Conservation (phyloP, 2,113 vertebrate species). For the Microcebus lehilahytsara region DNA sequence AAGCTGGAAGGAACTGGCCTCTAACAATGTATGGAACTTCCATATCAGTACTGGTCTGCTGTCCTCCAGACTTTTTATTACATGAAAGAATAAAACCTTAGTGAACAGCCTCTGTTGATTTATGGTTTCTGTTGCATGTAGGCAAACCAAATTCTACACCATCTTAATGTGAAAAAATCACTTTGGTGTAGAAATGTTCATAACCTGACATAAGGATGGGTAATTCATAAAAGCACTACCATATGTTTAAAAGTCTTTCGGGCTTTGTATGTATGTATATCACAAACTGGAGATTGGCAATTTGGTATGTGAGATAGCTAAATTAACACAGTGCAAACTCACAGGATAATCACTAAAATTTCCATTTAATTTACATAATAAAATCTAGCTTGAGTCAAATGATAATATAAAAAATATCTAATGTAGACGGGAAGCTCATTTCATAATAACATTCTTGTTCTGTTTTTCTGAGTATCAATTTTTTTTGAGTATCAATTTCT, state of each 20-base stretch:
- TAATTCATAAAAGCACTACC: conserved; percentile 53
- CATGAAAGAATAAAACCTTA: conserved; percentile 28
- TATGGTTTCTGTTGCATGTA: not conserved
- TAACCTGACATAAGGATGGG: conserved; percentile 47
- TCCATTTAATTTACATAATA: conserved; percentile 67
- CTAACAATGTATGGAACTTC: not conserved
- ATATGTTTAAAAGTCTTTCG: conserved; percentile 46
- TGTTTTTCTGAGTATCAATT: not conserved
- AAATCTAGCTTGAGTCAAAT: conserved; percentile 49
- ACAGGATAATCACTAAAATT: conserved; percentile 39
- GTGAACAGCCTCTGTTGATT: conserved; percentile 51
- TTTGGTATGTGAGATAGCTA: conserved; percentile 38
- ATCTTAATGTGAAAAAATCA: conserved; percentile 61
- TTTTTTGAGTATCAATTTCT: conserved; percentile 28
- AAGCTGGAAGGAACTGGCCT: not conserved
- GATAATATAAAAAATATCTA: conserved; percentile 45
- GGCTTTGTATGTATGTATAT: not conserved
- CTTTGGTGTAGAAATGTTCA: conserved; percentile 52
- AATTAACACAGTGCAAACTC: conserved; percentile 47
- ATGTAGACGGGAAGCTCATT: not conserved
- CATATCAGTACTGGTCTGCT: not conserved
- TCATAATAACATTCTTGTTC: conserved; percentile 24
- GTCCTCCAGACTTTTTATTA: conserved; percentile 2
- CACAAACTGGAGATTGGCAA: conserved; percentile 46
- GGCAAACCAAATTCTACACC: conserved; percentile 28